Evolutionary conservation across 2,113 vertebrate genomes (phyloP).

Genomic region (Phylloscopus trochilus): DNA sequence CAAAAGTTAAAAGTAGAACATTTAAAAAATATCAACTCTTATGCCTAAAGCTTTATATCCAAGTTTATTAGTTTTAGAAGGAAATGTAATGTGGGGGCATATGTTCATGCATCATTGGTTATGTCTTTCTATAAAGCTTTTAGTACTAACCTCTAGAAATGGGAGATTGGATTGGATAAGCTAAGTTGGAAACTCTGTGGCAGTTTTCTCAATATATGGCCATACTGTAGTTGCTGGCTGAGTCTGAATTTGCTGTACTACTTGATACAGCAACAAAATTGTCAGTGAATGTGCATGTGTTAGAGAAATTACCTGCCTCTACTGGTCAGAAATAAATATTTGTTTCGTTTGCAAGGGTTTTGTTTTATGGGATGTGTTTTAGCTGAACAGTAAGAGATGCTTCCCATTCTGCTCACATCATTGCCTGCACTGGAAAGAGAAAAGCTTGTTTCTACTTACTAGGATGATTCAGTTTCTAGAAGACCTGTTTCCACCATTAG

Average conservation of each 20-base stretch:
- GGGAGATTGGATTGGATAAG: neutral
- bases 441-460: neutral
- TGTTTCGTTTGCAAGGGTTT: neutral
- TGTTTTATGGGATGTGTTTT: neutral
- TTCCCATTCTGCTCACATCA: neutral
- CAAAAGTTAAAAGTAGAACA: neutral
- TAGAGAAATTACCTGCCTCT: neutral
- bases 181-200: neutral
- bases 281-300: neutral
- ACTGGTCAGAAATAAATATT: neutral
- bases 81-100: neutral
- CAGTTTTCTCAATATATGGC: neutral
- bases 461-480: neutral
- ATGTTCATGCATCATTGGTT: neutral
- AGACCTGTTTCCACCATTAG: neutral
- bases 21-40: neutral
- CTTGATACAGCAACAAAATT: neutral
- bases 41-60: neutral
- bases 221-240: neutral
- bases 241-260: neutral
- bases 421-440: neutral
- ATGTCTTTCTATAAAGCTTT: neutral
- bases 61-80: neutral
- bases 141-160: neutral
- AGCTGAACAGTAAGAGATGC: neutral